A percentile compares a stretch with the other conserved stretches of the same genome.
Evolutionary conservation across 2,797 vertebrate genomes (phyloP).

Genomic region (Helarctos malayanus): DNA sequence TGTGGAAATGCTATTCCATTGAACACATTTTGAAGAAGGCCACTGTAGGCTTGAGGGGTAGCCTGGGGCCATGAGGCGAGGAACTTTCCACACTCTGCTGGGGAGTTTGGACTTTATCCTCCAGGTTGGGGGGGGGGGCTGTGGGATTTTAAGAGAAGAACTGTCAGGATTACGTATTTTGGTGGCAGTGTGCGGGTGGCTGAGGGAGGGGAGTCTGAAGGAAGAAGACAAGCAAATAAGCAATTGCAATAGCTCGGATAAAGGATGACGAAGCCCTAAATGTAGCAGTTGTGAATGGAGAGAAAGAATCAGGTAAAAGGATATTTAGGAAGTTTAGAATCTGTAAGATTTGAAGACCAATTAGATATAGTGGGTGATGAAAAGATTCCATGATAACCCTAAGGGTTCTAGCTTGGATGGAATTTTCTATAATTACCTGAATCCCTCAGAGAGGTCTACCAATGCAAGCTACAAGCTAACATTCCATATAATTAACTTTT

Average conservation of each 20-base stretch:
- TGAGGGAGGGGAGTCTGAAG: not conserved
- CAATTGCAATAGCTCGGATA: not conserved
- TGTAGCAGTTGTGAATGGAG: not conserved
- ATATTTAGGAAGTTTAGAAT: constrained; percentile 22
- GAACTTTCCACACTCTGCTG: not conserved
- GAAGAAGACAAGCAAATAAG: not conserved
- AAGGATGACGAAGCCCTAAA: not conserved
- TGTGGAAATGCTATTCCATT: not conserved
- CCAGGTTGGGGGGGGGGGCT: not conserved
- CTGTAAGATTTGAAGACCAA: not conserved
- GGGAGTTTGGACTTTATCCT: not conserved
- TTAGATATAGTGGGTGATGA: not conserved
- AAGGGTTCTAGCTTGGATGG: not conserved
- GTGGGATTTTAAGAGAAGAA: not conserved
- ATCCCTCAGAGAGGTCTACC: constrained; percentile 23
- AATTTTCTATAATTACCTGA: constrained; percentile 35
- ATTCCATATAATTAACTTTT: constrained; percentile 53
- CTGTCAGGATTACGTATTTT: not conserved
- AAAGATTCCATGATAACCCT: not conserved
- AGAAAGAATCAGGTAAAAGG: not conserved
- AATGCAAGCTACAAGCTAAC: not conserved
- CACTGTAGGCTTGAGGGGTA: not conserved
- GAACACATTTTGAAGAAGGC: not conserved
- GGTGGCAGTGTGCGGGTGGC: not conserved
- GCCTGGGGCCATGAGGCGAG: not conserved